Percentiles rank a stretch among this genome's conserved stretches.
Evolutionary conservation across 2,113 vertebrate species (phyloP).

Genomic region (Rhinopomastus cyanomelas): DNA sequence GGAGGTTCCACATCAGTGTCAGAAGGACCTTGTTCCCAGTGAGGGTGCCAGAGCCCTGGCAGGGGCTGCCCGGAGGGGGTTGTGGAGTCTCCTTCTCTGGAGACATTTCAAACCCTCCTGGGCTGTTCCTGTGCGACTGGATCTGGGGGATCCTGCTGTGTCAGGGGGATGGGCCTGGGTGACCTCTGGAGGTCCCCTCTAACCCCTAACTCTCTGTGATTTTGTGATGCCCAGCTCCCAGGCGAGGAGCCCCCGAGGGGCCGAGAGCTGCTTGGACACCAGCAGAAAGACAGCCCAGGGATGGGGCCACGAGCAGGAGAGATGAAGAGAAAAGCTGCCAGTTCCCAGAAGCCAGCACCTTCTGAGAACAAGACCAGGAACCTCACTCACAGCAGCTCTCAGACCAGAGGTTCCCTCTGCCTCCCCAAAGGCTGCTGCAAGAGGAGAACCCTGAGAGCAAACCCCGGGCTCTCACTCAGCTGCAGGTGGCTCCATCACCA

Average conservation of each 20-base stretch:
- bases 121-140: no score
- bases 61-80: no score
- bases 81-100: no score
- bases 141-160: no score
- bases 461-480: background rate
- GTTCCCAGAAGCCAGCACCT: background rate
- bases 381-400: background rate
- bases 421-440: background rate
- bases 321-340: background rate
- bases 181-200: no score
- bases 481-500: rapidly evolving
- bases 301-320: background rate
- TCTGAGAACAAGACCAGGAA: background rate
- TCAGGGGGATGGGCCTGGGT: no score
- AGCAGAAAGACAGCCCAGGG: rapidly evolving
- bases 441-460: background rate
- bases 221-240: rapidly evolving
- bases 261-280: background rate
- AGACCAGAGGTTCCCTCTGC: background rate
- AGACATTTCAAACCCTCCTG: no score
- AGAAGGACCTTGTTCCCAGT: no score
- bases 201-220: no score
- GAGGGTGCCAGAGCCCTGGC: no score
- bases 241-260: rapidly evolving
- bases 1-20: no score